Evolutionary conservation across 1,140 invertebrate species (phyloP), one percentile per base, ranked within the genome.

Genomic region (Diuraphis noxia): DNA sequence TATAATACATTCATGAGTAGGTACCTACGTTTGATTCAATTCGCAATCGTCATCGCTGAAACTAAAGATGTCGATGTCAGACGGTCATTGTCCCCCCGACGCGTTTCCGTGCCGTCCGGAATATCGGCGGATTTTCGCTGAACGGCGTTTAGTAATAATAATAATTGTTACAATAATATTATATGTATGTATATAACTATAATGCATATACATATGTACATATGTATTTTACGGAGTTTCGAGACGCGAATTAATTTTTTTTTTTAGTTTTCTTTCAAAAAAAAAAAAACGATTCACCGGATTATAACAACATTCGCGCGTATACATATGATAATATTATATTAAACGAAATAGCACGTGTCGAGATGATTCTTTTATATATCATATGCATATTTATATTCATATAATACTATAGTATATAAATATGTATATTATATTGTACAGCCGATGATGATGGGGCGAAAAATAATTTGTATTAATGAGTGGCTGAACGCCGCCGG

Each of bases 401-500:
- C 9, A 19, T 63, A 56, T 88, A 23, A 38, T 19, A 52, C 21
- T 30, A 56, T 10, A 9, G 52, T 30, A 30, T 56, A 56, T 56
- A 30, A 17, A 46, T 63, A 30, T 63, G n/a, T 72, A 72, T 25
- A 56, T 63, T 63, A 17, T n/a, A 72, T 72, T n/a, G 13, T n/a
- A n/a, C 30, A 72, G 56, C 25, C n/a, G 56, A 52, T 89, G 88
- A 41, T 90, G 88, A 90, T 90, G n/a, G 88, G 25, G 88, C 88
- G 10, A 81, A 79, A 72, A 90, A 90, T 79, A 81, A 79, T 90
- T 90, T 46, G 72, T 90, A 90, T 90, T 90, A 90, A 90, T 90
- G 63, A 90, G 56, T 41, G 41, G n/a, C 88, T 36, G 4, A 6
- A 19, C 30, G 72, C 5, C 30, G 40, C 5, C 88, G 41, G 88